A percentile compares a stretch with the other conserved stretches of the same genome.
Evolutionary conservation across 2,888 invertebrate genomes (phyloP).

Genomic region (Phortica magna): DNA sequence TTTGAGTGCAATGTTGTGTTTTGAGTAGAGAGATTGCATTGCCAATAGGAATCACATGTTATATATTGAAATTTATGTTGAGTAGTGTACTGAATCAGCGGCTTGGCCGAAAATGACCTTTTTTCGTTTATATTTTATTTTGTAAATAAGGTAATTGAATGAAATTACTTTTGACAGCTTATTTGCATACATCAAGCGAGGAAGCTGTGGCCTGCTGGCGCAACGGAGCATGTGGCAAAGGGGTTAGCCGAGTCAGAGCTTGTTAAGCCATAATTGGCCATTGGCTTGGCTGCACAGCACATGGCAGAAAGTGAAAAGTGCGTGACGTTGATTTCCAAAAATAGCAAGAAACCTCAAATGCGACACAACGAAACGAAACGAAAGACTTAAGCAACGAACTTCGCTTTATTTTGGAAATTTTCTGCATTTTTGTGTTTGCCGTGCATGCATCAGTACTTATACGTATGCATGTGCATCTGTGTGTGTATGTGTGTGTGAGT

Average conservation of each 20-base stretch:
- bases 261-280: slow-evolving; percentile 70
- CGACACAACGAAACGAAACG: slow-evolving; percentile 28
- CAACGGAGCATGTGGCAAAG: slow-evolving; percentile 29
- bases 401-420: slow-evolving; percentile 22
- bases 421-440: slow-evolving; percentile 36
- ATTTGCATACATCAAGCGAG: slow-evolving; percentile 69
- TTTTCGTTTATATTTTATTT: slow-evolving; percentile 38
- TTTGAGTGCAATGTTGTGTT: too few relatives aligned
- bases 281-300: slow-evolving; percentile 51
- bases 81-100: too few relatives aligned
- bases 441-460: slow-evolving; percentile 41
- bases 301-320: slow-evolving; percentile 58
- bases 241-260: slow-evolving; percentile 45
- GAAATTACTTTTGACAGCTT: slow-evolving; percentile 72
- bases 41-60: too few relatives aligned
- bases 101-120: slow-evolving; percentile 10
- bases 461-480: background rate
- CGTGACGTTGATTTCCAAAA: slow-evolving; percentile 57
- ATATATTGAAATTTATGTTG: too few relatives aligned
- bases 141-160: slow-evolving; percentile 71
- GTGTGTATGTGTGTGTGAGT: background rate
- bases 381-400: slow-evolving; percentile 46
- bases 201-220: slow-evolving; percentile 48
- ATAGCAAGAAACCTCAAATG: slow-evolving; percentile 3
- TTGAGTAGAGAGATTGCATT: too few relatives aligned